Percentiles rank a stretch among this genome's conserved stretches.
Conservation (phyloP, 2,797 vertebrate species). For the Falco berigora region DNA sequence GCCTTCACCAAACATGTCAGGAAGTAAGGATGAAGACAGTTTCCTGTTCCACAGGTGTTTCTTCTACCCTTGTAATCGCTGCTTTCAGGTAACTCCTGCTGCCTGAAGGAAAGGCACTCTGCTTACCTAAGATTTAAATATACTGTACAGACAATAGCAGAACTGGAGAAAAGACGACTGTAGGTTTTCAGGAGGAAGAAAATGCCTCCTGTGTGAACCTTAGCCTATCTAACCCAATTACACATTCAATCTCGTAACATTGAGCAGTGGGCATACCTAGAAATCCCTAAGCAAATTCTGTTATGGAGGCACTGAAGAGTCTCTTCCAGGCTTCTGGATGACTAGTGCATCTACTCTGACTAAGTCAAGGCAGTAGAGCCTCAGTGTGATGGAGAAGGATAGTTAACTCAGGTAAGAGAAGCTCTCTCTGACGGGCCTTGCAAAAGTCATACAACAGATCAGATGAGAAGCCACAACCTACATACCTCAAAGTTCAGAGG, state of each 20-base stretch:
- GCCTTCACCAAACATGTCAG: background rate
- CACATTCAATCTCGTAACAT: rapidly evolving
- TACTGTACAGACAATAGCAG: background rate
- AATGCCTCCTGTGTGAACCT: background rate
- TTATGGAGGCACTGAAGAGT: background rate
- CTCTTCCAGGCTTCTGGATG: background rate
- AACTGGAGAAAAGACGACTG: background rate
- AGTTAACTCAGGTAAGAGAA: background rate
- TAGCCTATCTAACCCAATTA: background rate
- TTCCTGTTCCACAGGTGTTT: background rate
- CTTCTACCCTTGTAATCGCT: background rate
- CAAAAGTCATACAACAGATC: background rate
- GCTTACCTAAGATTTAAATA: background rate
- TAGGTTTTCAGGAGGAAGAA: background rate
- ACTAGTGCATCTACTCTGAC: background rate
- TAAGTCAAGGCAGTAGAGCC: background rate
- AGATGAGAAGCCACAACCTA: background rate
- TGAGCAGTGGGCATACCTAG: background rate
- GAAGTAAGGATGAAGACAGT: background rate
- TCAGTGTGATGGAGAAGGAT: background rate
- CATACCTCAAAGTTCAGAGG: background rate
- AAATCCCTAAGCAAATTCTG: background rate
- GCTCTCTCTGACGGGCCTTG: background rate
- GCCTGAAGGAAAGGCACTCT: background rate
- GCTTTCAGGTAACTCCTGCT: background rate